Conservation (phyloP, 2,113 vertebrate genomes). For the Elachura formosa region DNA sequence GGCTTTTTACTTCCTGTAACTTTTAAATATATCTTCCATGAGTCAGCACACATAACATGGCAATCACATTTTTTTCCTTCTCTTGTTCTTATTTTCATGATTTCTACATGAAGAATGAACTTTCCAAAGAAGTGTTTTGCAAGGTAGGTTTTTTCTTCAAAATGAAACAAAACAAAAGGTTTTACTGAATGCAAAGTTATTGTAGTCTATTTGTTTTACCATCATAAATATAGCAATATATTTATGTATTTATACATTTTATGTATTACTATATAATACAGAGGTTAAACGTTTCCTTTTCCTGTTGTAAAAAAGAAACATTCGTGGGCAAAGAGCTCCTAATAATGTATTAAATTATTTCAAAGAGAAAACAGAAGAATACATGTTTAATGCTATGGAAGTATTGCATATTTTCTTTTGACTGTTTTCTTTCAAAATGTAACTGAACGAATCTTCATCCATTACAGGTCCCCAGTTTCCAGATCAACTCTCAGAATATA, state of each 20-base stretch:
- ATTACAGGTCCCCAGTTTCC: not conserved
- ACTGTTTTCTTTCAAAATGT: not conserved
- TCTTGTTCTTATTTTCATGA: not conserved
- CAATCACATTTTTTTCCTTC: not conserved
- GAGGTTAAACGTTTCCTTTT: not conserved
- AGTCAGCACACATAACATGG: not conserved
- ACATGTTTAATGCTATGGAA: not conserved
- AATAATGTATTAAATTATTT: not conserved
- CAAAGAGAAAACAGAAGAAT: not conserved
- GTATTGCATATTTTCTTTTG: not conserved
- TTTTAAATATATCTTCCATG: not conserved
- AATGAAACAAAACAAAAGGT: not conserved
- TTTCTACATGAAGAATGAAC: not conserved
- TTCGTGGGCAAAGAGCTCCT: not conserved
- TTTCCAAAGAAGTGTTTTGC: not conserved
- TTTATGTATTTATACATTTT: too few species aligned
- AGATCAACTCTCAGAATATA: conserved; percentile 60
- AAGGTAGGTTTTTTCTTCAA: not conserved
- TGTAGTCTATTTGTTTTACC: not conserved
- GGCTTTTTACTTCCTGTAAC: not conserved
- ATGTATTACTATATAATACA: too few species aligned
- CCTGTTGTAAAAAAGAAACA: not conserved
- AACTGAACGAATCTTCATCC: not conserved
- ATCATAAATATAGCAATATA: not conserved
- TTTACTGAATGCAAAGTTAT: not conserved